Conservation (phyloP, 2,888 invertebrate species). For the Drosophila ezoana region DNA sequence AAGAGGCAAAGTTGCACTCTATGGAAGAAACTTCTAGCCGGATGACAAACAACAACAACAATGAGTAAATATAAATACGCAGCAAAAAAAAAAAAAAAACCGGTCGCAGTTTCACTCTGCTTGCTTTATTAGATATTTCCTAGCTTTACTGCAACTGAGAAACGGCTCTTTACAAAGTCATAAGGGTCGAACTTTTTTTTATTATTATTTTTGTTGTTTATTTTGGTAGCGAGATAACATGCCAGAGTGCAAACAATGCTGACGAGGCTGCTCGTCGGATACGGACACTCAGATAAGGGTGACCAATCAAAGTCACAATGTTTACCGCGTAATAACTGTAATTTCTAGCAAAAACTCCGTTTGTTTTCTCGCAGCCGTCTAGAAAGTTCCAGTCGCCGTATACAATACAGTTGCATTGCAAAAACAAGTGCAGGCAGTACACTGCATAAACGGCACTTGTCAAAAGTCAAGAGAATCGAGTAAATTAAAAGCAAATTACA, state of each 20-base stretch:
- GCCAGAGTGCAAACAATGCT: conserved; percentile 41
- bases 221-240: conserved; percentile 53
- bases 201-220: conserved; percentile 28
- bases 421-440: conserved; percentile 9
- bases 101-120: conserved; percentile 10
- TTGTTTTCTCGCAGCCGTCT: conserved; percentile 23
- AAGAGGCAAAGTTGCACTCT: conserved; percentile 2
- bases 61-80: conserved; percentile 18
- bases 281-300: conserved; percentile 39
- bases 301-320: conserved; percentile 33
- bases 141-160: conserved; percentile 10
- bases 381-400: conserved; percentile 40
- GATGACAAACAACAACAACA: conserved; percentile 20
- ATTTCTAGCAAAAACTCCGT: conserved; percentile 23
- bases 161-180: conserved; percentile 28
- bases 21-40: conserved; percentile 1
- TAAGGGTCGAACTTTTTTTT: conserved; percentile 15
- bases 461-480: conserved; percentile 25
- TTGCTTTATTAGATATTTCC: conserved; percentile 11
- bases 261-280: conserved; percentile 32
- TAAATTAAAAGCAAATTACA: conserved; percentile 24
- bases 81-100: conserved; percentile 42
- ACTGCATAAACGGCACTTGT: conserved; percentile 26
- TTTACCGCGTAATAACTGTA: conserved; percentile 43
- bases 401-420: conserved; percentile 12